Conservation (phyloP, 1,140 invertebrate genomes). For the Saccostrea glomerata region DNA sequence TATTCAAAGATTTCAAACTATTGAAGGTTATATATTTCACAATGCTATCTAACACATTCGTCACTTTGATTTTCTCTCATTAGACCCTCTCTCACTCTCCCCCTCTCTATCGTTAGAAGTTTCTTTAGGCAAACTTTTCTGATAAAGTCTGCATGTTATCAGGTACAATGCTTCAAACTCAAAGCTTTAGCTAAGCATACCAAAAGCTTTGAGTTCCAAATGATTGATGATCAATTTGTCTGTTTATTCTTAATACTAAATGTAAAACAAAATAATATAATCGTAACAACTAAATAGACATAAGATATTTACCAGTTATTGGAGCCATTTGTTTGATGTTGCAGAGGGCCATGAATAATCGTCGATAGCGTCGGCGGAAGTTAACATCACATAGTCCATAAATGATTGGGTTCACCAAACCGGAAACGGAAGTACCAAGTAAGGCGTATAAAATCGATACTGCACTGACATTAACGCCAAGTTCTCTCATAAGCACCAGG, state of each 20-base stretch:
- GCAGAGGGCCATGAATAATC: conserved; percentile 55
- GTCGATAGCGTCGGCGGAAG: conserved; percentile 68
- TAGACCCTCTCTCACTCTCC: too few relatives aligned
- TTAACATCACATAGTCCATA: conserved; percentile 67
- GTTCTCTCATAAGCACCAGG: conserved; percentile 67
- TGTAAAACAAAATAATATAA: not conserved
- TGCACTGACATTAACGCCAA: conserved; percentile 64
- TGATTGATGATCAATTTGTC: too few relatives aligned
- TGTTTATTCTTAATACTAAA: too few relatives aligned
- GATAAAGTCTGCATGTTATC: too few relatives aligned
- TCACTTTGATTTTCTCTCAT: too few relatives aligned
- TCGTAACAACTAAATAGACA: not conserved
- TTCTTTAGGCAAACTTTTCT: not conserved
- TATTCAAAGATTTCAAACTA: too few relatives aligned
- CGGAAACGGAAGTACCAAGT: conserved; percentile 70
- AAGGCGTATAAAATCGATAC: conserved; percentile 72
- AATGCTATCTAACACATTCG: too few relatives aligned
- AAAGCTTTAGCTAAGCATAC: too few relatives aligned
- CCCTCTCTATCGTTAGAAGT: not conserved
- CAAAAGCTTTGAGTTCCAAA: too few relatives aligned
- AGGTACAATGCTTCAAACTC: too few relatives aligned
- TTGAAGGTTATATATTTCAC: too few relatives aligned
- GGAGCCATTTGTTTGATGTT: conserved; percentile 25
- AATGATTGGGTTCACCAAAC: conserved; percentile 72
- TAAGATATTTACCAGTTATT: not conserved